Base-by-base conservation (phyloP, 2,888 invertebrate species). In the Netelia inedita region DNA sequence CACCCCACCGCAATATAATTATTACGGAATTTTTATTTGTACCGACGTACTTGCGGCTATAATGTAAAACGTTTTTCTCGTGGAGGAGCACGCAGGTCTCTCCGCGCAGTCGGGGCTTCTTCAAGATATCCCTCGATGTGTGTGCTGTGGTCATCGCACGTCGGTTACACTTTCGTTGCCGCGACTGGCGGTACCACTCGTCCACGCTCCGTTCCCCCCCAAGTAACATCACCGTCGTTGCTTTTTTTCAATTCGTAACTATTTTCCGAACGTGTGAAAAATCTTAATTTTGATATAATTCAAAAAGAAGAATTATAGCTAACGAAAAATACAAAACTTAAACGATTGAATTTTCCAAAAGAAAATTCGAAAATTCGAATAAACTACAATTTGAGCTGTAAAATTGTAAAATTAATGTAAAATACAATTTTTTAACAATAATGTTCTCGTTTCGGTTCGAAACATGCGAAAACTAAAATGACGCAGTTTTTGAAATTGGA, bases 111-210 rank as follows among this genome's bases (percentile, higher is more conserved):
- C 8, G n/a, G 21, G 50, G 53, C 35, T 21, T 76, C 65, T 73
- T 73, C 21, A 55, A 80, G 69, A 71, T 75, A 46, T 46, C 14
- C 50, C 71, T 72, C n/a, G 71, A 46, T 14, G 61, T 78, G 69
- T 74, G 73, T 73, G 73, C 73, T 63, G 66, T 85, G 76, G 82
- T 85, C 80, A 88, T 86, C 89, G 69, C 65, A 75, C 87, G 85
- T 89, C 89, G 90, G 90, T 92, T 92, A 92, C 91, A 92, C 92
- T 92, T 92, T 92, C 91, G 88, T 92, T 91, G 89, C 88, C 90
- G 91, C 91, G 91, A 90, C 91, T 90, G 90, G 92, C 88, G 89
- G 90, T 92, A 91, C 90, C 91, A 91, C 88, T 89, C 88, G 80
- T 23, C 75, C 79, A 78, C 86, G 83, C 85, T 87, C 82, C 85